Base-by-base conservation (phyloP, 2,113 vertebrate species). In the Ageneiosus marmoratus region DNA sequence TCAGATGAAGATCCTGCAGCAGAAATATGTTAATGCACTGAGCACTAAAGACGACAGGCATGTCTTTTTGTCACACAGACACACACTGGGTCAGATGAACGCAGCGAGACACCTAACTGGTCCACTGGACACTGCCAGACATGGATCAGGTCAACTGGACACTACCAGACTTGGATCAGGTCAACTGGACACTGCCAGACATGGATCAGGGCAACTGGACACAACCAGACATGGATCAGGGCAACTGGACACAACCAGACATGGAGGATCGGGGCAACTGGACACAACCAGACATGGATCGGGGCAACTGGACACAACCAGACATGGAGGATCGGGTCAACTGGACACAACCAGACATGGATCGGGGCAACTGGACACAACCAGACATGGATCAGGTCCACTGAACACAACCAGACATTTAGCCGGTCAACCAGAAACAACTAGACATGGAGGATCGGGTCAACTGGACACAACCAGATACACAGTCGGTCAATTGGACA, bases 1-100 rank as follows among this genome's bases (percentile, higher is more conserved):
- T 73, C 88, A 89, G 77, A 85, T 90, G 86, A 91, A 87, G 51
- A 83, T 85, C 3, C 81, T 90, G 88, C 84, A 84, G 84, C 85
- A 84, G 75, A 88, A 89, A 48, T 87, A 89, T 51, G 50, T 90
- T 20, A 87, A 62, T 56, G 83, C 81, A 15, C 15, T 88, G 84
- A 77, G 48, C 13, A 73, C 77, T 20, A 85, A 88, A 78, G 86
- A 88, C 11, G 77, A 85, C 48, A 79, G 81, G 7, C 86, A 77
- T 44, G 74, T 29, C 10, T 29, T 75, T 63, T 12, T 22, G 3
- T 10, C 29, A 24, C 75, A 82, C 10, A 74, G 41, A 32, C 78
- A 77, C 6, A 60, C 32, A 79, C n/a, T 79, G 8, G 67, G 55
- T 20, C 82, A 79, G 34, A 34, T 70, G 5, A 83, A 81, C 10